A percentile compares a stretch with the other conserved stretches of the same genome.
Conservation (phyloP, 2,797 vertebrate genomes). For the Pygocentrus nattereri region DNA sequence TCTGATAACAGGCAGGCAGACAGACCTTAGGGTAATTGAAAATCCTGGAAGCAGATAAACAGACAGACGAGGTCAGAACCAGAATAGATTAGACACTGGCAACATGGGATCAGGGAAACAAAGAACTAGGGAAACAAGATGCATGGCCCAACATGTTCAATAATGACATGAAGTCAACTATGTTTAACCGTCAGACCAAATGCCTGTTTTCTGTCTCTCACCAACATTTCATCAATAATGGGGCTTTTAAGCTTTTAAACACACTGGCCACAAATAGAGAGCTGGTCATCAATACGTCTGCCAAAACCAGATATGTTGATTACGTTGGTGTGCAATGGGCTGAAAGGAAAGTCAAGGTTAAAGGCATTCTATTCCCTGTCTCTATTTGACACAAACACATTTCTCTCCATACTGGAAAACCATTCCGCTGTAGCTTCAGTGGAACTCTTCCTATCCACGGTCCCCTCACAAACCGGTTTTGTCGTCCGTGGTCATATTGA, state of each 20-base stretch:
- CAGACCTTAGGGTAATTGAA: background rate
- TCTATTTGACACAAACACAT: constrained; percentile 6
- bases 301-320: constrained; percentile 28
- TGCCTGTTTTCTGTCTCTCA: constrained; percentile 12
- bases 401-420: constrained; percentile 7
- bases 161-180: constrained; percentile 3
- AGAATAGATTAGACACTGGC: background rate
- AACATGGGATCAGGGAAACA: background rate
- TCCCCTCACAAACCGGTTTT: background rate
- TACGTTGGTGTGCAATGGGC: background rate
- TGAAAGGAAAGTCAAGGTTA: constrained; percentile 44
- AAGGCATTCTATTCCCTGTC: constrained; percentile 12
- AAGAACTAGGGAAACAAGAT: background rate
- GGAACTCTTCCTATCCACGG: background rate
- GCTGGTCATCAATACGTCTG: constrained; percentile 19
- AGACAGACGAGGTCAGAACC: background rate
- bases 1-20: background rate
- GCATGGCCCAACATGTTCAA: background rate
- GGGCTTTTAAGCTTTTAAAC: constrained; percentile 42
- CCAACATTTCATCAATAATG: constrained; percentile 32
- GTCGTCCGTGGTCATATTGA: background rate
- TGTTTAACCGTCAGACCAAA: background rate
- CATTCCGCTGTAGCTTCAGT: background rate
- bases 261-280: constrained; percentile 20
- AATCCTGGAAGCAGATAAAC: background rate